These are phyloP conservation scores for Okapia johnstoni DNA, from an alignment of 2,113 vertebrate genomes.

Conservation along the genomic window DNA sequence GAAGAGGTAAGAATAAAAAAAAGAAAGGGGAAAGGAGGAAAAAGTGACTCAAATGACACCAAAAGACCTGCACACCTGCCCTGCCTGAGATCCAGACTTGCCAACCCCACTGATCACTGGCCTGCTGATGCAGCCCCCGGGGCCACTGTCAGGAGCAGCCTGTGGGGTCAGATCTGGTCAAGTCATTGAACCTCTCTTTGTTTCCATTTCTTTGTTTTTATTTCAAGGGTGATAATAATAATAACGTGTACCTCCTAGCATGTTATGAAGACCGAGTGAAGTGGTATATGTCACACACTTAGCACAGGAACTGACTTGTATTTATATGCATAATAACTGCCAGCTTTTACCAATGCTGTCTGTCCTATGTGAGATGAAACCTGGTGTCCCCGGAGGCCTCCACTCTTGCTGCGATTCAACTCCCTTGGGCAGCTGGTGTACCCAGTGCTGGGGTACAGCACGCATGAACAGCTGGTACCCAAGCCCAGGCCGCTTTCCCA, in stretches of 20 bases:
- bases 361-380: neutral
- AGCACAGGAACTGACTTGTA: neutral
- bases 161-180: neutral
- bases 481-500: neutral
- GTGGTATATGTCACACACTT: neutral
- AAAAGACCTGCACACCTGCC: too few relatives aligned
- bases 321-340: neutral
- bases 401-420: neutral
- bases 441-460: accelerated
- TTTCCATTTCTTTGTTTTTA: neutral
- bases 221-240: neutral
- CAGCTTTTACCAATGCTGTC: too few relatives aligned
- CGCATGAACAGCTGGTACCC: neutral
- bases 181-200: neutral
- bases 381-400: neutral
- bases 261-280: neutral
- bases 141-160: neutral
- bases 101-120: accelerated
- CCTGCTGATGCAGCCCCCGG: accelerated
- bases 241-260: neutral
- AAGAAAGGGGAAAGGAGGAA: neutral
- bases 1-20: neutral
- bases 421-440: neutral
- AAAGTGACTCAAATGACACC: neutral
- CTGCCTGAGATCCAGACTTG: neutral